These are phyloP conservation scores for Hypsibius dujardini DNA, from an alignment of 1,140 invertebrate species.

Conservation along the genomic window DNA sequence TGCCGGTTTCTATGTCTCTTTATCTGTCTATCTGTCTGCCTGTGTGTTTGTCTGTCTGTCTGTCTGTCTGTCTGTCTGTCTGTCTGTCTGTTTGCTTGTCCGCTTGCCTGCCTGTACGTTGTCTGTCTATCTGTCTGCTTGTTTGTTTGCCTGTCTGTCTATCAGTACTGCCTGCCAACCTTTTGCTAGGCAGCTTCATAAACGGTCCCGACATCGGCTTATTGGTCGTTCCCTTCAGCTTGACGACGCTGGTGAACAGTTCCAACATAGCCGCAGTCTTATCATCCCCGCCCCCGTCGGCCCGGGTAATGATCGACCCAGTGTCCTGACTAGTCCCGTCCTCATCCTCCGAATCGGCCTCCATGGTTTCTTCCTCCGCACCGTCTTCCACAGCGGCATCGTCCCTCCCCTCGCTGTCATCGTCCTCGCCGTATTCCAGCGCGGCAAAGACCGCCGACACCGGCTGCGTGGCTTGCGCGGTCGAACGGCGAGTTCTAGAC, in stretches of 20 bases:
- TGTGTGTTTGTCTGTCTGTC: no score
- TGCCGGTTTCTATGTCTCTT: no score
- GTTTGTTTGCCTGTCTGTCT: no score
- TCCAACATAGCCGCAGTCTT: slow-evolving; percentile 40
- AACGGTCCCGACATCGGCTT: slow-evolving; percentile 64
- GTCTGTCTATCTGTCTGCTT: no score
- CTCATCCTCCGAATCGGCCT: slow-evolving; percentile 37
- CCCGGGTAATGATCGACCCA: slow-evolving; percentile 1
- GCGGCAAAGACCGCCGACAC: slow-evolving; percentile 42
- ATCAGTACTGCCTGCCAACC: slow-evolving; percentile 26
- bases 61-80: no score
- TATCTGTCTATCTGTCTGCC: no score
- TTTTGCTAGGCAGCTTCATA: slow-evolving; percentile 67
- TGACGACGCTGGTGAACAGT: slow-evolving; percentile 55
- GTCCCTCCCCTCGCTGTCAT: slow-evolving; percentile 37
- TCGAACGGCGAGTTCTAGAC: neutral
- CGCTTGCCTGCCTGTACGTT: no score
- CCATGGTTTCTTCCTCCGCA: slow-evolving; percentile 36
- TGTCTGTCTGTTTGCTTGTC: no score
- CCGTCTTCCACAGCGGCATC: slow-evolving; percentile 34
- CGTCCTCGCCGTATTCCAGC: slow-evolving; percentile 40
- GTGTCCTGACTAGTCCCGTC: slow-evolving; percentile 25
- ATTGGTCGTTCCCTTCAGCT: slow-evolving; percentile 47
- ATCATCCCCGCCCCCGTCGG: neutral
- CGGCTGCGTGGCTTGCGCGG: slow-evolving; percentile 27